Evolutionary conservation across 2,888 invertebrate species (phyloP).

Genomic region (Hoplodrina ambigua): DNA sequence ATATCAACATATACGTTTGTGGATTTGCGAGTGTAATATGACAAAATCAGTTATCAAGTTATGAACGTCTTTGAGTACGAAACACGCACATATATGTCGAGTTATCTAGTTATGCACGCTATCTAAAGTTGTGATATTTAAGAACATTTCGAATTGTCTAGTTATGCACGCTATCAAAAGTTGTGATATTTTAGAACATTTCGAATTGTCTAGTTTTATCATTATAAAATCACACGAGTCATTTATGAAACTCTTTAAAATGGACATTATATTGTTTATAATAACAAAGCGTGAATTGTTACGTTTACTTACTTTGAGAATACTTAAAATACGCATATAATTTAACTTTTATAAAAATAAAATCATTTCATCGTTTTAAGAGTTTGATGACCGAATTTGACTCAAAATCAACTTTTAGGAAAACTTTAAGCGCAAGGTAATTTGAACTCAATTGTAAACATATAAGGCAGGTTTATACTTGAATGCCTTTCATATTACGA

Average conservation of each 20-base stretch:
- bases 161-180: slow-evolving; percentile 9
- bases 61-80: slow-evolving; percentile 12
- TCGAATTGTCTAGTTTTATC: slow-evolving; percentile 8
- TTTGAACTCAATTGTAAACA: slow-evolving; percentile 11
- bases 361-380: slow-evolving; percentile 9
- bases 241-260: slow-evolving; percentile 11
- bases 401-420: slow-evolving; percentile 14
- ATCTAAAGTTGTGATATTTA: slow-evolving; percentile 6
- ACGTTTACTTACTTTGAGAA: slow-evolving; percentile 10
- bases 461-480: slow-evolving; percentile 13
- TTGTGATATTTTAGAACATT: slow-evolving; percentile 12
- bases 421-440: slow-evolving; percentile 17
- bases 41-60: slow-evolving; percentile 17
- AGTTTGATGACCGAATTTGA: slow-evolving; percentile 6
- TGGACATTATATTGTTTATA: slow-evolving; percentile 7
- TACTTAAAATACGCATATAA: slow-evolving; percentile 14
- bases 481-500: not conserved
- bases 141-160: slow-evolving; percentile 15
- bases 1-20: slow-evolving; percentile 25
- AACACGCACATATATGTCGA: slow-evolving; percentile 8
- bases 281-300: slow-evolving; percentile 2
- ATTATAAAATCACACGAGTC: slow-evolving; percentile 10
- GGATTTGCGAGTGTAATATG: slow-evolving; percentile 13
- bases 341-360: slow-evolving; percentile 19
- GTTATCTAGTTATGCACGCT: slow-evolving; percentile 16